Base-by-base conservation (phyloP, 30 jellyfish, hydroid and myxozoan species). In the Aurelia sp. region DNA sequence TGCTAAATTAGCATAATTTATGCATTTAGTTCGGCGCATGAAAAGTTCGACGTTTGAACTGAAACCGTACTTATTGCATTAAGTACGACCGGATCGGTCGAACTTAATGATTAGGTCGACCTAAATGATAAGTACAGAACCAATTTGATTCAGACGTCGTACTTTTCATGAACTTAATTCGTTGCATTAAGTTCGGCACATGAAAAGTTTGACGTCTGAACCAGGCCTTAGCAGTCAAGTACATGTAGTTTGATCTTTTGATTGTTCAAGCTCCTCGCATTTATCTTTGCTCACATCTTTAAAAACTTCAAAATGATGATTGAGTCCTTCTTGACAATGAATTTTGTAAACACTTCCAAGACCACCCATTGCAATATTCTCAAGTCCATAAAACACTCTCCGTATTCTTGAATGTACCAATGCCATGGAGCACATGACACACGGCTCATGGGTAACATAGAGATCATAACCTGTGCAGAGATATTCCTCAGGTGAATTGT, bases 351-450 rank as follows among this genome's bases (percentile, higher is more conserved):
- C 63, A 52, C 97, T 72, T 16, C 92, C 91, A 19, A 94, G 68
- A 31, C 99, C 97, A 62, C 99, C 99, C 53, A 50, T 61, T 65
- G 10, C 51, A 22, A 67, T 81, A 63, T 94, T 82, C 21, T 53
- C 91, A 0, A 55, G 8, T 6, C 81, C 86, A 85, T 70, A 94
- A 75, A 94, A 94, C 7, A 94, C 99, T 63, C 97, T 76, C 33
- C 91, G 61, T 12, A 94, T 81, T 52, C 99, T 94, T 73, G 96
- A 87, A 68, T 94, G 99, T 5, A 90, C 86, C 16, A 94, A 84
- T 5, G 99, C 99, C 99, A 94, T 94, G 8, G 98, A 67, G 67
- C 99, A 92, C 98, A 93, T 85, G 17, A 88, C 88, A 72, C 98
- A 93, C 0, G 98, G 98, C 61, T 93, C 98, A 72, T 82, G 96